Evolutionary conservation across 2,113 vertebrate genomes (phyloP).

Genomic region (Hydropotes inermis): DNA sequence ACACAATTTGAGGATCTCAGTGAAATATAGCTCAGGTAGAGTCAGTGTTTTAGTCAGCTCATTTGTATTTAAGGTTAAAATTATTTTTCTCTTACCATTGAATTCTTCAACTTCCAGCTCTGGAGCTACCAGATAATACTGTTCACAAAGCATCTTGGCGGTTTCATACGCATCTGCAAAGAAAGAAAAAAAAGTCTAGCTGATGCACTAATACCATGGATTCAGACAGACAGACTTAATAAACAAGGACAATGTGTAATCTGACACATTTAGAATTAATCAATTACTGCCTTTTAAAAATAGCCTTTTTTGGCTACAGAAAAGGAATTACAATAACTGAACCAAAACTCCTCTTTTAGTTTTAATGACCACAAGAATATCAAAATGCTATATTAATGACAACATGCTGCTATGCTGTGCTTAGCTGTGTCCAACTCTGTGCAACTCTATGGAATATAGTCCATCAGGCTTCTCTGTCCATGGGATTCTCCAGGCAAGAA

Average conservation of each 20-base stretch:
- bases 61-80: slow-evolving; percentile 31
- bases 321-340: not conserved
- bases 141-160: not conserved
- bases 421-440: not conserved
- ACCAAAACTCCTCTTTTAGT: not conserved
- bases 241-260: not conserved
- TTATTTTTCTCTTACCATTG: slow-evolving; percentile 84
- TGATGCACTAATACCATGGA: not conserved
- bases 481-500: not conserved
- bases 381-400: not conserved
- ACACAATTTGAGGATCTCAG: not conserved
- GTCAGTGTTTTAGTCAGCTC: not conserved
- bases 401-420: not conserved
- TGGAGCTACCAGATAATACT: not conserved
- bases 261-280: not conserved
- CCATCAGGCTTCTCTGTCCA: not conserved
- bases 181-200: slow-evolving; percentile 23
- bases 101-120: not conserved
- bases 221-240: not conserved
- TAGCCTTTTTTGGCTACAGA: not conserved
- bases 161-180: slow-evolving; percentile 66
- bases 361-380: not conserved
- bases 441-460: not conserved
- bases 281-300: not conserved
- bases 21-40: not conserved